These are phyloP conservation scores for Cotesia chilonis DNA, from an alignment of 1,140 invertebrate species.

Conservation along the genomic window DNA sequence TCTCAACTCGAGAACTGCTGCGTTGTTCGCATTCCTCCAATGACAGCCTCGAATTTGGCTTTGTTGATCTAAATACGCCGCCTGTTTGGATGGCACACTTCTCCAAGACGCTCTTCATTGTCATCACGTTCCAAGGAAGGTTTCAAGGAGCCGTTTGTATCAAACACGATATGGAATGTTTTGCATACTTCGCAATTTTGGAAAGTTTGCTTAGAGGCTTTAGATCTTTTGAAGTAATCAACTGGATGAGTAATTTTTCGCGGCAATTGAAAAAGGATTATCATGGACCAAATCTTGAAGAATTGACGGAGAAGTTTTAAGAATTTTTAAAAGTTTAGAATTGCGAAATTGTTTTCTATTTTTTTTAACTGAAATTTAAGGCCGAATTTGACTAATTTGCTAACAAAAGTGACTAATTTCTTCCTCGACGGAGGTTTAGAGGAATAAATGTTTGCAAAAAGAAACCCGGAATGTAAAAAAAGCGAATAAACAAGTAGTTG, in stretches of 20 bases:
- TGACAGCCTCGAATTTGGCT: background rate
- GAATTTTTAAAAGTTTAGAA: background rate
- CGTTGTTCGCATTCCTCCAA: conserved; percentile 3
- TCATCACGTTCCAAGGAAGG: too few relatives aligned
- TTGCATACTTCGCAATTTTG: too few relatives aligned
- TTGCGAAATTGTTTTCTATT: background rate
- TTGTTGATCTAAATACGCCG: background rate
- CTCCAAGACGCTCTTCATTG: too few relatives aligned
- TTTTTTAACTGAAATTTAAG: background rate
- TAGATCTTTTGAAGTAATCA: too few relatives aligned
- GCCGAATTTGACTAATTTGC: background rate
- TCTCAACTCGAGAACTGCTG: background rate
- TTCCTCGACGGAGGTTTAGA: too few relatives aligned
- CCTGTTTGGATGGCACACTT: background rate
- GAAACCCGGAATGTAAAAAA: background rate
- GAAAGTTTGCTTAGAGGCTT: too few relatives aligned
- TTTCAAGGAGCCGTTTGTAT: too few relatives aligned
- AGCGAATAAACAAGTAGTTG: conserved; percentile 14
- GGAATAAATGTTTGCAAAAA: too few relatives aligned
- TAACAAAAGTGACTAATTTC: too few relatives aligned
- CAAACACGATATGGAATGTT: too few relatives aligned
- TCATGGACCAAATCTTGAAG: background rate
- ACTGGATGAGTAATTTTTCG: background rate
- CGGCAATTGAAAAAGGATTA: background rate
- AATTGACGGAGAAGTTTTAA: too few relatives aligned